Percentiles rank a stretch among this genome's conserved stretches.
Conservation (phyloP, 2,888 invertebrate genomes). For the Meteorus cinctellus region DNA sequence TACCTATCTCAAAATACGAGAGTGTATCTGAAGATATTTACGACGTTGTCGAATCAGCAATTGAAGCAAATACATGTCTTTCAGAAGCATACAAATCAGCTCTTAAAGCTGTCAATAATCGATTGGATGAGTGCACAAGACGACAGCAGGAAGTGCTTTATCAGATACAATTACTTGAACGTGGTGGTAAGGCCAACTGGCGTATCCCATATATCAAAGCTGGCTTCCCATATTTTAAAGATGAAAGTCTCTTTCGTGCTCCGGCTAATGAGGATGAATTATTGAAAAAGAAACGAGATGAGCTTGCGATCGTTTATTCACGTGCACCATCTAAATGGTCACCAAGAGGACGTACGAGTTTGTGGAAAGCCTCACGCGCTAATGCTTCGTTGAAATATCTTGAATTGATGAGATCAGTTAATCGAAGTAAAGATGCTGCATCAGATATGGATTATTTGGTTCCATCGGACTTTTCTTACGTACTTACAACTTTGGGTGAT, state of each 20-base stretch:
- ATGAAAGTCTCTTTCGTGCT: constrained; percentile 75
- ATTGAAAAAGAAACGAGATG: constrained; percentile 69
- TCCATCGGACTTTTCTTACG: constrained; percentile 54
- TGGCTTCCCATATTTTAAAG: constrained; percentile 82
- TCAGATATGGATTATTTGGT: constrained; percentile 37
- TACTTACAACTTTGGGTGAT: constrained; percentile 57
- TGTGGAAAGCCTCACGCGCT: constrained; percentile 74
- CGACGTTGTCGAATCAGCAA: constrained; percentile 57
- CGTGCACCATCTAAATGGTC: constrained; percentile 72
- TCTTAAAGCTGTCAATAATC: constrained; percentile 65
- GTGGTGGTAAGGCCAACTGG: constrained; percentile 26
- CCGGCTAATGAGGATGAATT: constrained; percentile 78
- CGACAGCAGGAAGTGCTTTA: constrained; percentile 54
- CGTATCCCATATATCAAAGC: constrained; percentile 57
- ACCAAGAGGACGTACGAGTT: constrained; percentile 75
- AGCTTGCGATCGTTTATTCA: constrained; percentile 64
- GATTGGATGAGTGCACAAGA: constrained; percentile 70
- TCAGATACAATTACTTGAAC: constrained; percentile 18
- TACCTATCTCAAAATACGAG: constrained; percentile 2
- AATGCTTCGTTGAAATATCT: constrained; percentile 68
- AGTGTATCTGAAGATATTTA: constrained; percentile 61
- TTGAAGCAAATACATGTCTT: constrained; percentile 72
- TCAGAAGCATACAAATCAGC: constrained; percentile 70
- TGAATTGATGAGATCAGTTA: constrained; percentile 46
- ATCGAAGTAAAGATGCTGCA: constrained; percentile 37